Percentiles rank a stretch among this genome's conserved stretches.
Conservation (phyloP, 2,888 invertebrate genomes). For the Melanostoma mellinum region DNA sequence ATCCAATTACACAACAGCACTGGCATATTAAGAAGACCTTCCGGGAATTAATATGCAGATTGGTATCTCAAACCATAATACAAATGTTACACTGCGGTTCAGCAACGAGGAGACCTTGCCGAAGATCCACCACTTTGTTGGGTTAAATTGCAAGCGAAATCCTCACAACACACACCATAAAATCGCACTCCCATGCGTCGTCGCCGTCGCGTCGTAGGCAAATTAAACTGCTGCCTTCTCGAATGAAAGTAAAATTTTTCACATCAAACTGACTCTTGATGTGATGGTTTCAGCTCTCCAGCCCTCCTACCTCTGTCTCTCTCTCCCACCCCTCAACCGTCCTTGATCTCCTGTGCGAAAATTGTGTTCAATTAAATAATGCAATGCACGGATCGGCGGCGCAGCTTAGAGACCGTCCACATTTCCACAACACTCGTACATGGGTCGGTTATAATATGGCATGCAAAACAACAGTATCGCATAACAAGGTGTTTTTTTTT, state of each 20-base stretch:
- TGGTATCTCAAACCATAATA: slow-evolving; percentile 70
- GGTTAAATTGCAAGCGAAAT: slow-evolving; percentile 17
- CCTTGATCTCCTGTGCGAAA: slow-evolving; percentile 36
- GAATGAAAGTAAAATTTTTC: slow-evolving; percentile 70
- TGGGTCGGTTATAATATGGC: slow-evolving; percentile 63
- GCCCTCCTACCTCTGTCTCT: background rate
- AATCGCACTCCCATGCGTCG: slow-evolving; percentile 46
- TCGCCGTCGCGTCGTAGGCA: slow-evolving; percentile 53
- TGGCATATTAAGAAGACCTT: background rate
- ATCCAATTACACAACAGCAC: slow-evolving; percentile 17
- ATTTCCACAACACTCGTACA: slow-evolving; percentile 27
- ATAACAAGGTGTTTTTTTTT: slow-evolving; percentile 62
- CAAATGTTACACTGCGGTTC: slow-evolving; percentile 52
- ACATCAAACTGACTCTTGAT: slow-evolving; percentile 45
- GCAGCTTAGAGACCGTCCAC: slow-evolving; percentile 6
- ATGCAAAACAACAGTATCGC: slow-evolving; percentile 67
- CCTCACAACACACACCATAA: slow-evolving; percentile 20
- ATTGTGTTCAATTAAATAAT: slow-evolving; percentile 70
- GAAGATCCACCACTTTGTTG: slow-evolving; percentile 16
- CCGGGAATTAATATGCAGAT: slow-evolving; percentile 69
- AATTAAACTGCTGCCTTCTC: slow-evolving; percentile 68
- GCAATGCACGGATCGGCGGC: slow-evolving; percentile 45
- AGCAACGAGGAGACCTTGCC: slow-evolving; percentile 50
- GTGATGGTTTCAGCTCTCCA: slow-evolving; percentile 14
- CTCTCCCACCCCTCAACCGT: background rate